Evolutionary conservation across 2,113 vertebrate species (phyloP).

Genomic region (Sinocyclocheilus rhinocerous): DNA sequence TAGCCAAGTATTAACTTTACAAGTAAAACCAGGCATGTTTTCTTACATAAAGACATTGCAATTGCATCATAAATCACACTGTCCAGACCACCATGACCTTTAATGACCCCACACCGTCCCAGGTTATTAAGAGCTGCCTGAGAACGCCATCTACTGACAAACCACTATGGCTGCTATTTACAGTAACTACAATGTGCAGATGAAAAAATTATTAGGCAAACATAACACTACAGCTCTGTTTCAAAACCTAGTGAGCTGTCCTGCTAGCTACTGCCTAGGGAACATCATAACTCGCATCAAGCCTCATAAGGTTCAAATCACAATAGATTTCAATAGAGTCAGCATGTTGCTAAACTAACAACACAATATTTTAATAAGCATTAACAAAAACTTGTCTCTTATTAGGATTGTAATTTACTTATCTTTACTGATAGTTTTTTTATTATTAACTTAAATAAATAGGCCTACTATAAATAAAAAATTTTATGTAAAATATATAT

Average conservation of each 20-base stretch:
- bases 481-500: too few relatives aligned
- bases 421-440: too few relatives aligned
- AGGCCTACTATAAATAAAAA: too few relatives aligned
- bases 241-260: background rate
- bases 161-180: constrained; percentile 9
- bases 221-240: background rate
- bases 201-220: background rate
- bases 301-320: background rate
- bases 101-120: background rate
- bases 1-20: background rate
- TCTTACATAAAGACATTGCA: constrained; percentile 12
- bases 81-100: background rate
- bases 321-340: background rate
- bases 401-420: too few relatives aligned
- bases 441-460: background rate
- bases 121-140: constrained; percentile 43
- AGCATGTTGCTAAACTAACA: background rate
- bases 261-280: background rate
- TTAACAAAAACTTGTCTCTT: too few relatives aligned
- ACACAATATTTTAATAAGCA: background rate
- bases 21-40: constrained; percentile 25
- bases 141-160: constrained; percentile 64
- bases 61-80: constrained; percentile 36
- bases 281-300: background rate
- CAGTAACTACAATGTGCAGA: background rate